A percentile compares a stretch with the other conserved stretches of the same genome.
Evolutionary conservation across 2,888 invertebrate genomes (phyloP).

Genomic region (Ophioninae sp.): DNA sequence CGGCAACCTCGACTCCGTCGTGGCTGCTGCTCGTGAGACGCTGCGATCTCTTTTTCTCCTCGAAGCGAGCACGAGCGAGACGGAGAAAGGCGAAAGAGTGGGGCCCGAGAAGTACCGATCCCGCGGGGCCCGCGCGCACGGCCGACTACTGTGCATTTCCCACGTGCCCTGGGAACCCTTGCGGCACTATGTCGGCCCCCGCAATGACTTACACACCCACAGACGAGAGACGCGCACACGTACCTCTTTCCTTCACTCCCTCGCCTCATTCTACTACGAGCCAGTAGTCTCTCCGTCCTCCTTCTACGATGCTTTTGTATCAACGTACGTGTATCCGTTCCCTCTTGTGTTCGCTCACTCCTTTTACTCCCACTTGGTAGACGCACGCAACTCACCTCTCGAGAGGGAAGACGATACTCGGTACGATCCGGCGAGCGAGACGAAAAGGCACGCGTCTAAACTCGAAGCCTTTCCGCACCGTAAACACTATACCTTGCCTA

Average conservation of each 20-base stretch:
- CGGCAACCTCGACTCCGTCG: conserved; percentile 47
- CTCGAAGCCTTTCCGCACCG: conserved; percentile 53
- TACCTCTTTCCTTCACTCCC: conserved; percentile 27
- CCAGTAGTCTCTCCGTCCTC: conserved; percentile 27
- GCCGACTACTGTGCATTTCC: conserved; percentile 85
- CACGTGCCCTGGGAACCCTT: conserved; percentile 83
- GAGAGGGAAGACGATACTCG: conserved; percentile 52
- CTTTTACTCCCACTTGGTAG: conserved; percentile 46
- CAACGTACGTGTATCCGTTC: conserved; percentile 17
- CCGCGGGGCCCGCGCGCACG: conserved; percentile 70
- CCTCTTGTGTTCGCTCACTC: conserved; percentile 56
- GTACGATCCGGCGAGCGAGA: conserved; percentile 20
- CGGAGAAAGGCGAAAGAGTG: conserved; percentile 73
- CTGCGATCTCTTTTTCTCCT: conserved; percentile 57
- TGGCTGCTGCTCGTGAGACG: conserved; percentile 61
- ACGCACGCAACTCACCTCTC: conserved; percentile 34
- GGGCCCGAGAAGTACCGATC: conserved; percentile 62
- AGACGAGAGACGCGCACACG: conserved; percentile 43
- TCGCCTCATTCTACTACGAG: conserved; percentile 17
- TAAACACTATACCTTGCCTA: conserved; percentile 33
- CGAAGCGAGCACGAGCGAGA: conserved; percentile 58
- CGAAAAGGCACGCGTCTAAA: conserved; percentile 48
- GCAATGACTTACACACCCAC: conserved; percentile 69
- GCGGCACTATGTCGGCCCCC: conserved; percentile 81
- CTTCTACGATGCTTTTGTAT: conserved; percentile 36